Percentiles rank a stretch among this genome's conserved stretches.
Conservation (phyloP, 2,113 vertebrate species). For the Elephas maximus region DNA sequence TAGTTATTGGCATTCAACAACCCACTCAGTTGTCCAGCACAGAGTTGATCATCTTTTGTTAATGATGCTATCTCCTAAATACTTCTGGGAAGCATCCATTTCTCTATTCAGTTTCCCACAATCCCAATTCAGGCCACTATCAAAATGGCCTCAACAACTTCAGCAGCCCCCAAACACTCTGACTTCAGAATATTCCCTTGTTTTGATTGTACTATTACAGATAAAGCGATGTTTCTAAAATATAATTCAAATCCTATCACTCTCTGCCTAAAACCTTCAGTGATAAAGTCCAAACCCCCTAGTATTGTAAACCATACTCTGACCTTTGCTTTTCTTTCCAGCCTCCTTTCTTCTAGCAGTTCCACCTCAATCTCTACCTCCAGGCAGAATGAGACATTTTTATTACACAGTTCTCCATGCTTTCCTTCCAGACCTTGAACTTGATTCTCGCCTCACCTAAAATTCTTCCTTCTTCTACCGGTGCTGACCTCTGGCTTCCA, state of each 20-base stretch:
- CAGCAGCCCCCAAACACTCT: background rate
- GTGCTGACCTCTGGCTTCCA: background rate
- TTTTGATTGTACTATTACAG: background rate
- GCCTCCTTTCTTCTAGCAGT: background rate
- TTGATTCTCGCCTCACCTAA: background rate
- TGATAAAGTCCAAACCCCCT: background rate
- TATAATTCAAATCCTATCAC: background rate
- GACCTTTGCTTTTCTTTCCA: background rate
- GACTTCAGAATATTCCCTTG: background rate
- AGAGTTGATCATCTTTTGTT: background rate
- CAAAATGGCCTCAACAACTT: background rate
- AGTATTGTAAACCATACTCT: too few relatives aligned
- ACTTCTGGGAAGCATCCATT: background rate
- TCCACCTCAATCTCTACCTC: background rate
- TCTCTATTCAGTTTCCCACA: background rate
- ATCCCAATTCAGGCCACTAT: background rate
- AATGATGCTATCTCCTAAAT: background rate
- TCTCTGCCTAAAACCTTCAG: background rate
- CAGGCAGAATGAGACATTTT: background rate
- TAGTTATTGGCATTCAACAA: background rate
- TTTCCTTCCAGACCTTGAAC: background rate
- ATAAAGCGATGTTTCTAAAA: conserved; percentile 17
- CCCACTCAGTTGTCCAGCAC: background rate
- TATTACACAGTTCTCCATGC: background rate
- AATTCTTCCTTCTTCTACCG: background rate